These are phyloP conservation scores for Forficula auricularia DNA, from an alignment of 1,140 invertebrate genomes.

Conservation along the genomic window DNA sequence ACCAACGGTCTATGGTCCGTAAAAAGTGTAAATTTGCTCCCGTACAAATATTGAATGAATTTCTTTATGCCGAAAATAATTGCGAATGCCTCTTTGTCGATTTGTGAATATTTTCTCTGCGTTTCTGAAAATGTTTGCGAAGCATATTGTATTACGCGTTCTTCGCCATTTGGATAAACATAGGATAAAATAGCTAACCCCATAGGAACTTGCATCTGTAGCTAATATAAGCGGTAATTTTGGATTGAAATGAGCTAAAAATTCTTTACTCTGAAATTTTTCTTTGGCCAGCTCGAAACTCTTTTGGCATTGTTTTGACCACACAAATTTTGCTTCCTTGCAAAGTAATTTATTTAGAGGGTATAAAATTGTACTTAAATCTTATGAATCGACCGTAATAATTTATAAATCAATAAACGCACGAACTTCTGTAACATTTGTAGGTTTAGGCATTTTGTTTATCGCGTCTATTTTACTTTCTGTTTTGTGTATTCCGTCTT, in stretches of 20 bases:
- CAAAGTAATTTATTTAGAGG: conserved; percentile 16
- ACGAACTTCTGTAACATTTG: conserved; percentile 13
- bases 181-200: no score
- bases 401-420: conserved; percentile 18
- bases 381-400: conserved; percentile 18
- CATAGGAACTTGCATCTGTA: no score
- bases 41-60: conserved; percentile 34
- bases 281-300: conserved; percentile 18
- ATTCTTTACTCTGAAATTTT: conserved; percentile 10
- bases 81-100: conserved; percentile 33
- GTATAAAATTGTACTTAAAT: conserved; percentile 12
- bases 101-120: conserved; percentile 26
- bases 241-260: no score
- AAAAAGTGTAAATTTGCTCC: conserved; percentile 27
- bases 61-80: conserved; percentile 32
- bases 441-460: conserved; percentile 12
- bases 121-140: no score
- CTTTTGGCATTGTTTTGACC: conserved; percentile 13
- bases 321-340: conserved; percentile 13
- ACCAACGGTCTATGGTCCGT: conserved; percentile 32
- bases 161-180: no score
- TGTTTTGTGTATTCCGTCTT: conserved; percentile 12
- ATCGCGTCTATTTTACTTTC: conserved; percentile 12
- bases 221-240: no score
- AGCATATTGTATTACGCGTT: no score